Conservation (phyloP, 2,797 vertebrate species). For the Harpagifer antarcticus region DNA sequence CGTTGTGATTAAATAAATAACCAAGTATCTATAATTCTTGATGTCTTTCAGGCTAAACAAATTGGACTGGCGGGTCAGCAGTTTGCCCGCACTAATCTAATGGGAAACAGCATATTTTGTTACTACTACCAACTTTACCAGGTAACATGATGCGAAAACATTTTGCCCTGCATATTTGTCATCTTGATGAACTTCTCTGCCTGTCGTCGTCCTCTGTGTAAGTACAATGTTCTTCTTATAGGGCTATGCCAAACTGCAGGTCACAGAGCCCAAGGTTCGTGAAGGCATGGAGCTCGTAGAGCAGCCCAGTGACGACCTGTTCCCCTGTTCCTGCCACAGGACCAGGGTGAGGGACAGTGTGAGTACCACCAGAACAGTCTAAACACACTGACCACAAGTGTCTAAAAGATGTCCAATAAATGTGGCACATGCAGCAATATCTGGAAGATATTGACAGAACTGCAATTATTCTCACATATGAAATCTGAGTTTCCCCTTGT, state of each 20-base stretch:
- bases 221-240: conserved; percentile 59
- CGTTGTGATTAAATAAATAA: neutral
- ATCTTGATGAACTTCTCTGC: neutral
- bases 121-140: conserved; percentile 97
- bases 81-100: conserved; percentile 93
- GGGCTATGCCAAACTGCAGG: conserved; percentile 92
- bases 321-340: conserved; percentile 92
- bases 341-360: conserved; percentile 78
- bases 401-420: neutral
- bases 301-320: conserved; percentile 92
- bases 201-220: neutral
- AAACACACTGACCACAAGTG: neutral
- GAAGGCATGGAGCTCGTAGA: conserved; percentile 93
- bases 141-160: conserved; percentile 78
- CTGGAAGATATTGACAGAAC: too few relatives aligned
- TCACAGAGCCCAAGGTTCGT: conserved; percentile 90
- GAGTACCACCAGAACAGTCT: neutral
- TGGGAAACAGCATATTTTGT: conserved; percentile 94
- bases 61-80: conserved; percentile 92
- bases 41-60: conserved; percentile 86
- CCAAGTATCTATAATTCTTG: neutral
- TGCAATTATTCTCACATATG: too few relatives aligned
- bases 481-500: too few relatives aligned
- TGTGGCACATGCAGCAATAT: neutral
- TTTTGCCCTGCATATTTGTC: neutral